Evolutionary conservation across 2,113 vertebrate genomes (phyloP), one percentile per base, ranked within the genome.

Genomic region (Tiliqua scincoides): DNA sequence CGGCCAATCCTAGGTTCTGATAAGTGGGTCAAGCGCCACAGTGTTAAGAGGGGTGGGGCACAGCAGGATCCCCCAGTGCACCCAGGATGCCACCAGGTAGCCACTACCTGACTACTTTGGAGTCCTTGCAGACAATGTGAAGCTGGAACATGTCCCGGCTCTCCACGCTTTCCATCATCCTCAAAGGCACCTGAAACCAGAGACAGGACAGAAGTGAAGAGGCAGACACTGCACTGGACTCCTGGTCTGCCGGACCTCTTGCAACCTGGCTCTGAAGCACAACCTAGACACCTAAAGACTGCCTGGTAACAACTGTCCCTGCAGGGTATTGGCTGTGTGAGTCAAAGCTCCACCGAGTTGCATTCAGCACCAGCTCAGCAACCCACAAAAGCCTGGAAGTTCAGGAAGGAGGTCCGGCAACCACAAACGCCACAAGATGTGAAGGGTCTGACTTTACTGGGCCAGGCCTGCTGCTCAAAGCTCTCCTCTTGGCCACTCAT

Each of bases 91-190:
- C 35, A 37, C 11, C 25, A 40, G 17, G 21, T 12, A 52, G 12
- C 67, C 0, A 89, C 78, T 96, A 99, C 99, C 99, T 98, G 94
- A 99, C 98, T 94, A 99, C 98, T 96, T 99, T 99, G 94, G 98
- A 99, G 97, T 99, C 99, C 94, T 99, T 99, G 97, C 99, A 99
- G 95, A 99, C 95, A 15, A 99, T 99, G 95, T 99, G 98, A 92
- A 99, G 96, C 96, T 99, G 99, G 94, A 99, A 99, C 99, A 99
- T 99, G 89, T 99, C 99, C 95, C 99, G 97, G 95, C 98, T 98
- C 96, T 99, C 99, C 95, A 99, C 98, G 0, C 96, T 97, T 91
- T 99, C 99, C 90, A 99, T 99, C 95, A 99, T 98, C 94, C 98
- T 97, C 93, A 99, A 98, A 95, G 99, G 99, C 93, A 99, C 98